Conservation (phyloP, 2,113 vertebrate genomes). For the Silurus asotus region DNA sequence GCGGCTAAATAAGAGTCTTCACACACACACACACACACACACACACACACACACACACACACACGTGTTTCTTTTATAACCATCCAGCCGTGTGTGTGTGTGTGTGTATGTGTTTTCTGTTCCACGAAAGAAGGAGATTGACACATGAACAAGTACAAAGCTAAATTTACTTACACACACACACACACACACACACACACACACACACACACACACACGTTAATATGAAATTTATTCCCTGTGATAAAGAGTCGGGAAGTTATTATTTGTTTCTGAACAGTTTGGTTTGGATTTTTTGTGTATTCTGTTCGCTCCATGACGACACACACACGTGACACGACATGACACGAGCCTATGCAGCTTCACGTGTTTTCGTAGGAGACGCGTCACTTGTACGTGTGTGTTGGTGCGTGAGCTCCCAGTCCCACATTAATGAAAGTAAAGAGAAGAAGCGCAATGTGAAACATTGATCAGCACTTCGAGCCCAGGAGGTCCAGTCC, state of each 20-base stretch:
- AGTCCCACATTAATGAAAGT: neutral
- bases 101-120: constrained; percentile 32
- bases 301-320: neutral
- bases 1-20: neutral
- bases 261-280: too few species aligned
- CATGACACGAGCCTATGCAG: neutral
- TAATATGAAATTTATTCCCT: neutral
- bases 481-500: neutral
- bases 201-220: neutral
- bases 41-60: constrained; percentile 7
- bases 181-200: neutral
- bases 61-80: neutral
- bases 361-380: neutral
- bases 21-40: neutral
- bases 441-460: neutral
- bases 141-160: constrained; percentile 32
- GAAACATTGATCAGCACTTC: neutral
- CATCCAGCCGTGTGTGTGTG: neutral
- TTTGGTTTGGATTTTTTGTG: too few species aligned
- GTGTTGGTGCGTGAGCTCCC: neutral
- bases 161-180: constrained; percentile 6
- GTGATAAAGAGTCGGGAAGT: neutral
- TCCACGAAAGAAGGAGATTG: constrained; percentile 35
- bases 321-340: neutral
- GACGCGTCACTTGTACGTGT: too few species aligned